phyloP scores from a whole-genome alignment of 2,888 invertebrate genomes.

The Yponomeuta sedellus region DNA sequence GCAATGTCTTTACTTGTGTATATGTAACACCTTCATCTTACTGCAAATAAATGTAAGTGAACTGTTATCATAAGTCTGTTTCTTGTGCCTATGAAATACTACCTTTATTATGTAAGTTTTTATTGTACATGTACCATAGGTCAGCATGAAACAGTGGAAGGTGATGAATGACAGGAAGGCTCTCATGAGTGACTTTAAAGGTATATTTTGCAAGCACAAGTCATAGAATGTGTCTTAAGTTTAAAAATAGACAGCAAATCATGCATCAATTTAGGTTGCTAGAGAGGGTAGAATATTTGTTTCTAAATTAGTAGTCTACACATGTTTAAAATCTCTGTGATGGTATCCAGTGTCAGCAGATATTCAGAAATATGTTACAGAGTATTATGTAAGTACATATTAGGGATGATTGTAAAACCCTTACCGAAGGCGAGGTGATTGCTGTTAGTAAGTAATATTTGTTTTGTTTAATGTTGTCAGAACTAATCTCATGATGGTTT shows the following conservation, averaged over 20 bases:
- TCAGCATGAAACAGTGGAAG: conserved; percentile 63
- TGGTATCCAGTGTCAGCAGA: conserved; percentile 63
- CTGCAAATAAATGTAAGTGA: conserved; percentile 2
- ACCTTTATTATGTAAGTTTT: conserved; percentile 52
- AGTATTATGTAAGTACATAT: conserved; percentile 57
- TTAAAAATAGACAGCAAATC: conserved; percentile 56
- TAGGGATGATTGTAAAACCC: conserved; percentile 47
- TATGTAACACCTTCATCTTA: background rate
- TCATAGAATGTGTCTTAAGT: conserved; percentile 46
- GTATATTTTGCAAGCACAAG: conserved; percentile 64
- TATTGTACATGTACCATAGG: conserved; percentile 47
- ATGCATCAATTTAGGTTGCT: conserved; percentile 65
- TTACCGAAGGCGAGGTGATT: conserved; percentile 57
- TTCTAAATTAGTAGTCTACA: conserved; percentile 50
- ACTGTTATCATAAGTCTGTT: conserved; percentile 26
- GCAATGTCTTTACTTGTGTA: background rate
- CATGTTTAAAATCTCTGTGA: conserved; percentile 69
- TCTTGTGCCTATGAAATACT: conserved; percentile 61
- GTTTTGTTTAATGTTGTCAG: conserved; percentile 71
- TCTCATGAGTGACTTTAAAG: conserved; percentile 42
- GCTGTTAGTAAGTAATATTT: conserved; percentile 62
- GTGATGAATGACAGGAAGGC: conserved; percentile 64
- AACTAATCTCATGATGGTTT: conserved; percentile 69
- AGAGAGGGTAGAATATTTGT: conserved; percentile 59
- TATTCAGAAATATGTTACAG: conserved; percentile 56